Evolutionary conservation across 2,888 invertebrate species (phyloP).

Genomic region (Pristionchus arcanus): DNA sequence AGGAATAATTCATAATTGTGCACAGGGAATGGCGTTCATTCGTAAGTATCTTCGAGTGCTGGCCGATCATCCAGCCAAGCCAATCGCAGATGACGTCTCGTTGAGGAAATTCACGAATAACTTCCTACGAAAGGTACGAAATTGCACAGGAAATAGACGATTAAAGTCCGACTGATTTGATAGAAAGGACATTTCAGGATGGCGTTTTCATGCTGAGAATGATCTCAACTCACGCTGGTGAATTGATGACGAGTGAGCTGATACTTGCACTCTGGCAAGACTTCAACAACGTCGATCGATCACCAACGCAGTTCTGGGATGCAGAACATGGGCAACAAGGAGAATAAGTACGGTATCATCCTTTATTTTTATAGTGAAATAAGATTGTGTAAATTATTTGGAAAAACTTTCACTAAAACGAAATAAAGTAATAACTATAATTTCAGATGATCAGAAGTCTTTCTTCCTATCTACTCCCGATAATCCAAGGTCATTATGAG

Average conservation of each 20-base stretch:
- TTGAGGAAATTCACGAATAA: slow-evolving; percentile 79
- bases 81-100: slow-evolving; percentile 78
- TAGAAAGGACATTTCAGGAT: slow-evolving; percentile 49
- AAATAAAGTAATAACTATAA: background rate
- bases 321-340: slow-evolving; percentile 72
- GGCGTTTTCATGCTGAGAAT: slow-evolving; percentile 80
- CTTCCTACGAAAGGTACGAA: slow-evolving; percentile 75
- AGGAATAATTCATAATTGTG: background rate
- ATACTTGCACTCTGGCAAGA: slow-evolving; percentile 79
- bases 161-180: background rate
- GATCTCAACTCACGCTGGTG: slow-evolving; percentile 79
- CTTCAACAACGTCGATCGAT: slow-evolving; percentile 79
- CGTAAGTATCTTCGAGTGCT: slow-evolving; percentile 79
- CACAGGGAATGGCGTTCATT: slow-evolving; percentile 77
- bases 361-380: background rate
- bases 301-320: slow-evolving; percentile 79
- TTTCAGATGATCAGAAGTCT: background rate
- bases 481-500: slow-evolving; percentile 33
- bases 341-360: slow-evolving; percentile 27
- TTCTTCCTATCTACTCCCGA: background rate
- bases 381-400: too few relatives aligned
- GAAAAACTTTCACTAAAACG: too few relatives aligned
- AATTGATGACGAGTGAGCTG: slow-evolving; percentile 78
- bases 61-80: slow-evolving; percentile 78
- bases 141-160: background rate